Conservation (phyloP, 2,113 vertebrate genomes). For the Silurus meridionalis region DNA sequence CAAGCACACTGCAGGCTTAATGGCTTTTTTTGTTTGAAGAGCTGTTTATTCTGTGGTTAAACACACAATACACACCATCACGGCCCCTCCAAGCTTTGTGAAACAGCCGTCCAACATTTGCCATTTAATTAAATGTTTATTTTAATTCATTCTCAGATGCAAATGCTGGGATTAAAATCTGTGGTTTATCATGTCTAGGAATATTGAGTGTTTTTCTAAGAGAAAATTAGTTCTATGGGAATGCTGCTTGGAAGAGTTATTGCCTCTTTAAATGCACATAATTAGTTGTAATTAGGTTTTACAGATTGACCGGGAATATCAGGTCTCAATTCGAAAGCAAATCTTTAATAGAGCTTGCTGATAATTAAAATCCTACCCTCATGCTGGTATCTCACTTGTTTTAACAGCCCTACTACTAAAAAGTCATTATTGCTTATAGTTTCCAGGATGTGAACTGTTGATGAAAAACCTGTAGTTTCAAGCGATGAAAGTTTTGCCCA, state of each 20-base stretch:
- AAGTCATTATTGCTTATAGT: not conserved
- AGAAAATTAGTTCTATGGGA: not conserved
- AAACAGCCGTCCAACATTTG: not conserved
- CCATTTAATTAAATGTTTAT: not conserved
- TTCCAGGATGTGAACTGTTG: not conserved
- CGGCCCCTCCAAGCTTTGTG: not conserved
- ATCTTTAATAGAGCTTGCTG: not conserved
- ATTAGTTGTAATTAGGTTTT: conserved; percentile 11
- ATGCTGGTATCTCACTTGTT: not conserved
- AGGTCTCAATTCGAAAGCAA: not conserved
- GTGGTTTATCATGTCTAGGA: not conserved
- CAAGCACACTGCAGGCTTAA: not conserved
- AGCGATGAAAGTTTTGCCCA: not conserved
- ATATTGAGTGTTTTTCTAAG: not conserved
- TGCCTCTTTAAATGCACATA: not conserved
- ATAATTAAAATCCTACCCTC: not conserved
- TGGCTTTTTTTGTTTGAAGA: not conserved
- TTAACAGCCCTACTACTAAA: not conserved
- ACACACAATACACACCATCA: not conserved
- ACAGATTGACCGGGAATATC: not conserved
- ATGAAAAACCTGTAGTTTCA: not conserved
- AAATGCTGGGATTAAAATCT: conserved; percentile 12
- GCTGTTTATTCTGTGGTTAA: not conserved
- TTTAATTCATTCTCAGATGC: not conserved
- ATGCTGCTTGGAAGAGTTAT: not conserved